Conservation (phyloP, 2,113 vertebrate species). For the Dipodomys stephensi region DNA sequence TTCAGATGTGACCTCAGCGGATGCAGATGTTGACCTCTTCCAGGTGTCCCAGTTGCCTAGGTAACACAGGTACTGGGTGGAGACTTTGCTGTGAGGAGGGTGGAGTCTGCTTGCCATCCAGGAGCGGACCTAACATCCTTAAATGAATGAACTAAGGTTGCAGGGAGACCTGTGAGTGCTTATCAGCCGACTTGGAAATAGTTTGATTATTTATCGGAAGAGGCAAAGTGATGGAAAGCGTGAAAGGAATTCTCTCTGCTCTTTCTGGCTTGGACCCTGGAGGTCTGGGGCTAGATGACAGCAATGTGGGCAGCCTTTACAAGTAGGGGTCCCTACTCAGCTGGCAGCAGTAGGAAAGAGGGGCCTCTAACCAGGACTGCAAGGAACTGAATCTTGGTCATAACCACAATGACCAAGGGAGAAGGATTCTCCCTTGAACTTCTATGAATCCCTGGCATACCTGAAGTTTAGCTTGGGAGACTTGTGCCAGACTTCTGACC, state of each 20-base stretch:
- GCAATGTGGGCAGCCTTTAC: neutral
- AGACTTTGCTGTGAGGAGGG: too few relatives aligned
- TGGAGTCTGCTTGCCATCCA: too few relatives aligned
- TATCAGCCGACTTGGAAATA: neutral
- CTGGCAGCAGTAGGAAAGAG: neutral
- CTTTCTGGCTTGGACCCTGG: neutral
- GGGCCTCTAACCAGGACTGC: neutral
- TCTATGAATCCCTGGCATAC: neutral
- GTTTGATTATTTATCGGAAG: neutral
- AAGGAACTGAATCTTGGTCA: neutral
- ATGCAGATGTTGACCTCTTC: too few relatives aligned
- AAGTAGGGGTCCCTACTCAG: neutral
- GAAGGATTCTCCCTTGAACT: neutral
- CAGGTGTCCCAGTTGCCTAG: too few relatives aligned
- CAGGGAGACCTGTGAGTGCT: neutral
- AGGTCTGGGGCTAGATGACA: neutral
- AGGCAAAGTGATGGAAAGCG: neutral
- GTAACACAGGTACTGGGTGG: too few relatives aligned
- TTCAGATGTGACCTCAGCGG: too few relatives aligned
- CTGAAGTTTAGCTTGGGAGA: neutral
- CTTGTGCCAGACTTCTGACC: neutral
- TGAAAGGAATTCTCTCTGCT: neutral
- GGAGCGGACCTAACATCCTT: too few relatives aligned
- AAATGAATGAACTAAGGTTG: neutral
- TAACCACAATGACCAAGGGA: neutral